Percentiles rank a stretch among this genome's conserved stretches.
phyloP scores from a whole-genome alignment of 2,888 invertebrate species.

The Mantis religiosa region DNA sequence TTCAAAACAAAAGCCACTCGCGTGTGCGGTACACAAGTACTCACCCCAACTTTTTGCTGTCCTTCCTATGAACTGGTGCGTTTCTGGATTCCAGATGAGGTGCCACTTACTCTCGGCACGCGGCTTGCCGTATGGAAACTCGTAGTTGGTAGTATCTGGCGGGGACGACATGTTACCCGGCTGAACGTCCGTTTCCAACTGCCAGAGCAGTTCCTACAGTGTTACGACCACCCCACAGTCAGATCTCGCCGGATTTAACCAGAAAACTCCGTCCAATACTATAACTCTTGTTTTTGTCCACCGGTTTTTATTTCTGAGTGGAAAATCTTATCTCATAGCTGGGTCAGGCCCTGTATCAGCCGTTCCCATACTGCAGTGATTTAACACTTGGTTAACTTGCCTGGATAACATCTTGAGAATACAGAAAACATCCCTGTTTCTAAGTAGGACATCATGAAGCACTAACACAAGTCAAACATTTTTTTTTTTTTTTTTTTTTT shows the following conservation, averaged over 20 bases:
- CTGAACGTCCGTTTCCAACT: neutral
- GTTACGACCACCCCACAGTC: neutral
- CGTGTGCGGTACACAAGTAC: too few relatives aligned
- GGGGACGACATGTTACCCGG: neutral
- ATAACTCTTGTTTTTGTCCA: neutral
- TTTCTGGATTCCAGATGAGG: slow-evolving; percentile 48
- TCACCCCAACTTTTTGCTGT: slow-evolving; percentile 54
- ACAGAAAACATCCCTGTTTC: too few relatives aligned
- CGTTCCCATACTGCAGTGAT: neutral
- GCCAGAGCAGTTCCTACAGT: neutral
- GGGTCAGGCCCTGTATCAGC: too few relatives aligned
- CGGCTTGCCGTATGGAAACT: slow-evolving; percentile 1
- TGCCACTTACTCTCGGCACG: slow-evolving; percentile 32
- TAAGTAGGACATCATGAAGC: too few relatives aligned
- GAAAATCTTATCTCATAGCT: neutral
- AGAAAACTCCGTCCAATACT: neutral
- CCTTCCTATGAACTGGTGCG: slow-evolving; percentile 48
- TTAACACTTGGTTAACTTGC: too few relatives aligned
- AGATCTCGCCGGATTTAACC: neutral
- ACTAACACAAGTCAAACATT: too few relatives aligned
- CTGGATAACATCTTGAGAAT: too few relatives aligned
- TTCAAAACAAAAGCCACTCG: neutral
- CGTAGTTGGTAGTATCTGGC: neutral
- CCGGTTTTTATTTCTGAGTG: neutral
- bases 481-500: too few relatives aligned